Evolutionary conservation across 2,797 vertebrate genomes (phyloP).

Genomic region (Nasua narica): DNA sequence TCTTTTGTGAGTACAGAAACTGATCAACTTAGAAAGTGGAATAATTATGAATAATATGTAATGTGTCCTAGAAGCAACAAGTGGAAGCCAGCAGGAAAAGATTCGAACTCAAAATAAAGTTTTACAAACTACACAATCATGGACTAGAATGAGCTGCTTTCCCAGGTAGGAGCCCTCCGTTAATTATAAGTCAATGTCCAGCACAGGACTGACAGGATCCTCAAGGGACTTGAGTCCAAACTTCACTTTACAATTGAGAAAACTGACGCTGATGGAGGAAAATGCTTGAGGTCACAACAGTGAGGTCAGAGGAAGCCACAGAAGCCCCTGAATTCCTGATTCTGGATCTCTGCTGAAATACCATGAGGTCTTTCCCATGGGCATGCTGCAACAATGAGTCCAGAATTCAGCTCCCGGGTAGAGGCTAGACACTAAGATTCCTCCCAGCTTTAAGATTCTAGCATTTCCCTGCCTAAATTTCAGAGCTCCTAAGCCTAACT

Average conservation of each 20-base stretch:
- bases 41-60: neutral
- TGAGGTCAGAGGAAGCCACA: neutral
- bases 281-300: neutral
- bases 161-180: neutral
- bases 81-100: neutral
- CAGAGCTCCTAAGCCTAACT: neutral
- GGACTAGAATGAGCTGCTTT: neutral
- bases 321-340: neutral
- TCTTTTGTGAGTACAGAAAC: neutral
- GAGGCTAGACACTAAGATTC: neutral
- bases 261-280: neutral
- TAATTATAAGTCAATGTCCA: neutral
- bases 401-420: neutral
- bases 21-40: neutral
- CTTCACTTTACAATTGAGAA: neutral
- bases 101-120: neutral
- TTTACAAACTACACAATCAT: neutral
- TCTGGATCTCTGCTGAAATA: neutral
- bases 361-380: neutral
- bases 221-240: neutral
- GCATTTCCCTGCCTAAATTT: neutral
- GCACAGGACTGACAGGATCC: neutral
- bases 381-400: neutral
- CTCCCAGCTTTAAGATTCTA: neutral
- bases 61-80: neutral